A percentile compares a stretch with the other conserved stretches of the same genome.
These are phyloP conservation scores for Holacanthella duospinosa DNA, from an alignment of 2,888 invertebrate species.

Conservation along the genomic window DNA sequence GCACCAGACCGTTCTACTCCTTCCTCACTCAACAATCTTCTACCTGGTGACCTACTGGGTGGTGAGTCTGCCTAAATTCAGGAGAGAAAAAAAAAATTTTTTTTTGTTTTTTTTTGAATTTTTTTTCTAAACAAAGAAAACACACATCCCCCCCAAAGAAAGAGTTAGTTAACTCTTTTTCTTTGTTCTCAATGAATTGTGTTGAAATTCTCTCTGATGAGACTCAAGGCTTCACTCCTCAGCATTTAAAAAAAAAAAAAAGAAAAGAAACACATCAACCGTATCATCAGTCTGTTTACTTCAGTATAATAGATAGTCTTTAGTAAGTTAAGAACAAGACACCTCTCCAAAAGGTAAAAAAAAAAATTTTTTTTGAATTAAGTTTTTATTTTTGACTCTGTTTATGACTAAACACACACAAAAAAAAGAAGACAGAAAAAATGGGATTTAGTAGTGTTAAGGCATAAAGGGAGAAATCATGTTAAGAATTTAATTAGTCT, in stretches of 20 bases:
- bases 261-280: neutral
- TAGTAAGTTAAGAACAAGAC: neutral
- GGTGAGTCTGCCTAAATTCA: slow-evolving; percentile 54
- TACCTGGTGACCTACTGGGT: slow-evolving; percentile 77
- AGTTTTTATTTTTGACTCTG: neutral
- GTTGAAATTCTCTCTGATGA: neutral
- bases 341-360: neutral
- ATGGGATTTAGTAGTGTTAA: neutral
- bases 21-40: slow-evolving; percentile 73
- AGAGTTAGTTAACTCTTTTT: neutral
- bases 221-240: neutral
- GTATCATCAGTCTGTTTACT: neutral
- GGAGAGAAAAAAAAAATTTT: too few species aligned
- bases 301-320: neutral
- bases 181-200: neutral
- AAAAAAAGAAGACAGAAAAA: neutral
- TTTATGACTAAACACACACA: neutral
- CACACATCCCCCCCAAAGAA: neutral
- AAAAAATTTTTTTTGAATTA: neutral
- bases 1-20: slow-evolving; percentile 70
- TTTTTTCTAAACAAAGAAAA: neutral
- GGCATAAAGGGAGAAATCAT: neutral
- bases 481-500: neutral
- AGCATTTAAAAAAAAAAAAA: neutral
- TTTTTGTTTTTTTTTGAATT: neutral